Conservation (phyloP, 2,888 invertebrate species). For the Vanessa cardui region DNA sequence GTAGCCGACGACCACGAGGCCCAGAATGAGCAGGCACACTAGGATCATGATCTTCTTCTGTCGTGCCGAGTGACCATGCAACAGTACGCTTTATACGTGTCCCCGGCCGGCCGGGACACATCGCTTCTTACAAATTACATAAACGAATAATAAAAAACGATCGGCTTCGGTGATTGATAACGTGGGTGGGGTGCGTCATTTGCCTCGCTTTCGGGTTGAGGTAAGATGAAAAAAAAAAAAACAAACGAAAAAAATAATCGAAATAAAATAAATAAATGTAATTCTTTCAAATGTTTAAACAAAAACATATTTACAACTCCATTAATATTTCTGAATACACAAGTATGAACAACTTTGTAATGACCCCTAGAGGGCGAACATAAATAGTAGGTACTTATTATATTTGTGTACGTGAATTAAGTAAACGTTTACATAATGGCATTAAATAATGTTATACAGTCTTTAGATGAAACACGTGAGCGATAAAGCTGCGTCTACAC, state of each 20-base stretch:
- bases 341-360: constrained; percentile 33
- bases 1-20: constrained; percentile 89
- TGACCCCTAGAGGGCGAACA: constrained; percentile 12
- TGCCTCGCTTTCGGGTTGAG: constrained; percentile 55
- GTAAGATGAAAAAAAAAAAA: constrained; percentile 53
- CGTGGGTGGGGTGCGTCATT: constrained; percentile 78
- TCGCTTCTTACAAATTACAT: constrained; percentile 43
- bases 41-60: constrained; percentile 97
- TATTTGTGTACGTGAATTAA: constrained; percentile 24
- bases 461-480: constrained; percentile 19
- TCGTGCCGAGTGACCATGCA: constrained; percentile 74
- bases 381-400: constrained; percentile 18
- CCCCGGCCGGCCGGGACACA: constrained; percentile 48
- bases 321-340: constrained; percentile 46
- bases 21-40: constrained; percentile 93
- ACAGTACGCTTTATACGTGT: constrained; percentile 74
- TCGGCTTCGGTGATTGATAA: constrained; percentile 41
- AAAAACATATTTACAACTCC: constrained; percentile 79
- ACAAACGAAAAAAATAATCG: constrained; percentile 47
- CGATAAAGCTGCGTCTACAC: constrained; percentile 18
- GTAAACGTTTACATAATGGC: constrained; percentile 19
- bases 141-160: constrained; percentile 35
- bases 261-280: constrained; percentile 82
- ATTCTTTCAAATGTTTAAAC: constrained; percentile 58
- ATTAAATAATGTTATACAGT: constrained; percentile 25